Base-by-base conservation (phyloP, 1,140 invertebrate species). In the Plodia interpunctella region DNA sequence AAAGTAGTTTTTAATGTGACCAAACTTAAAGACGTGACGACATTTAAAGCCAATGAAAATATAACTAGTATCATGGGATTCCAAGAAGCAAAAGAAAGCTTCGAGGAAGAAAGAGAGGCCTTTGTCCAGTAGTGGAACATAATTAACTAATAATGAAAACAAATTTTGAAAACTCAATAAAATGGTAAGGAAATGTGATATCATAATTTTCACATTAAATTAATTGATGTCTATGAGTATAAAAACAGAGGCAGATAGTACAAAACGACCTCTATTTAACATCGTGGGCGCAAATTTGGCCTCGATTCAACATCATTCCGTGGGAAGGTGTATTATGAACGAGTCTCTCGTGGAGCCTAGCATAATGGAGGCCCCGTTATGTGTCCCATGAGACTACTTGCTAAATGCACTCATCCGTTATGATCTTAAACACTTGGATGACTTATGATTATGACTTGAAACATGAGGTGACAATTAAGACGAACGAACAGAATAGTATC, bases 261-360 rank as follows among this genome's bases (percentile, higher is more conserved):
- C 10, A 32, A 32, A 21, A 25, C 21, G 58, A 65, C 63, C 63
- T 65, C 55, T 60, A 60, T 65, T 57, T 32, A 13, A 52, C 60
- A 19, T 59, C 32, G 65, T 67, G 62, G 65, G 68, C 61, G 68
- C 55, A 53, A 51, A 38, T 55, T 44, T 56, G 66, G 55, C 65
- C 67, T 66, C 65, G 62, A 66, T 66, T 65, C 65, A 59, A 66
- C 66, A 61, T 53, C 61, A 67, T 69, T 74, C 66, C 75, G 75
- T 77, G 75, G 75, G 72, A 77, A 74, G 72, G 44, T 44, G 32
- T 60, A 63, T 73, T 68, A 67, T 65, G 62, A 59, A 55, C 52
- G 13, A 58, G 51, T 65, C 56, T 65, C 59, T 53, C 21, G 17
- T 17, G 20, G 56, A 55, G 49, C 56, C 62, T 58, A 60, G 60